A percentile compares a stretch with the other conserved stretches of the same genome.
phyloP scores from a whole-genome alignment of 2,797 vertebrate genomes.

The Chanos chanos region DNA sequence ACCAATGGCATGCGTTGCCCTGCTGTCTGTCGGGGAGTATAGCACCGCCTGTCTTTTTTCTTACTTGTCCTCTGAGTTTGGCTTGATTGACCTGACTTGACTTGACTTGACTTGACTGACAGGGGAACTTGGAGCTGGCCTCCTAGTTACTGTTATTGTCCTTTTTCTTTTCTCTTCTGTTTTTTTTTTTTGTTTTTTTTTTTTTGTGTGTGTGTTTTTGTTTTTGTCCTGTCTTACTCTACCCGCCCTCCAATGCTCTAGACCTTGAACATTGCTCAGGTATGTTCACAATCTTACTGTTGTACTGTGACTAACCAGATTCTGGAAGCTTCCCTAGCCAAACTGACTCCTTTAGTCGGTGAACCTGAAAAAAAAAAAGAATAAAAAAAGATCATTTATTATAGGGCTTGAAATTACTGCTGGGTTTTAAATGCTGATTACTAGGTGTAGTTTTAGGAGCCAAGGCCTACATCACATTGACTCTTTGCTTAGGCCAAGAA shows the following conservation, averaged over 20 bases:
- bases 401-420: conserved; percentile 90
- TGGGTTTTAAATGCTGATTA: conserved; percentile 49
- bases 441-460: too few relatives aligned
- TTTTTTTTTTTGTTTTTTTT: conserved; percentile 78
- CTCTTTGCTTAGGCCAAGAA: too few relatives aligned
- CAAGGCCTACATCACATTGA: too few relatives aligned
- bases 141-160: conserved; percentile 97
- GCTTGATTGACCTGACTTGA: conserved; percentile 65
- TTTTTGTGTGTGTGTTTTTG: conserved; percentile 79
- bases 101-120: conserved; percentile 72
- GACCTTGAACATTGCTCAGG: conserved; percentile 99
- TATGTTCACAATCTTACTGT: conserved; percentile 99
- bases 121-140: conserved; percentile 85
- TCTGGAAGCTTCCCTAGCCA: conserved; percentile 85
- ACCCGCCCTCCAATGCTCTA: conserved; percentile 87
- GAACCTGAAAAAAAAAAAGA: conserved; percentile 29
- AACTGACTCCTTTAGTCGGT: conserved; percentile 74
- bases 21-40: conserved; percentile 34
- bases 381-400: conserved; percentile 47
- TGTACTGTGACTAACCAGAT: conserved; percentile 97
- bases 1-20: conserved; percentile 15
- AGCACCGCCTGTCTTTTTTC: conserved; percentile 48
- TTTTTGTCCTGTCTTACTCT: conserved; percentile 56
- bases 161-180: conserved; percentile 89
- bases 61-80: conserved; percentile 69